Base-by-base conservation (phyloP, 2,888 invertebrate species). In the Encarsia formosa region DNA sequence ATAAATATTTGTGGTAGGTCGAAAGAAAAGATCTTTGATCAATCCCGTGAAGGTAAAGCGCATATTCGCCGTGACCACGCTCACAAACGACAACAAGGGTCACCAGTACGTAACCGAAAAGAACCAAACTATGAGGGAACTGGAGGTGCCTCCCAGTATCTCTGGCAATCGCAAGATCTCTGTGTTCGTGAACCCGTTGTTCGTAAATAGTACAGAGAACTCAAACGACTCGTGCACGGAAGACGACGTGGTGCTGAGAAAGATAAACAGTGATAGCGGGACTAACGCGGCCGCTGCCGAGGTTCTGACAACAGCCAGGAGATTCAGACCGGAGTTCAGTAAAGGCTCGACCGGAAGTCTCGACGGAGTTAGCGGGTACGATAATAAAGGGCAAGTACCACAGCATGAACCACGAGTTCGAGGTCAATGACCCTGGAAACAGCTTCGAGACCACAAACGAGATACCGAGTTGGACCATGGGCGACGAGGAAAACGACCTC, bases 131-230 rank as follows among this genome's bases (percentile, higher is more conserved):
- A 68, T 71, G 63, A 67, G 76, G 54, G 78, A 78, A 47, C 72
- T 77, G 15, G 80, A 81, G 59, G 72, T 80, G 13, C 77, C 78
- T 11, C 75, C 78, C 3, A 75, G 74, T 56, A 75, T 77, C 61
- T 77, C 78, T 20, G 74, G 66, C 60, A 79, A 66, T 65, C 59
- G 77, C 16, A 80, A 81, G 51, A 81, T 86, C 18, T 81, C 84
- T 5, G 78, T 87, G 34, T 81, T 85, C 49, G 81, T 87, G 37
- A 87, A 87, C 64, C 84, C 84, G 4, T 75, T 86, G 2, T 73
- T 70, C 8, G 57, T 66, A 13, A 74, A 68, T 35, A 68, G 69
- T 24, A 69, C 63, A 39, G 67, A 71, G 19, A 70, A 68, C 58
- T 73, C 71, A 0, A 69, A 63, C 19, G 75, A 75, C 42, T 75